Evolutionary conservation across 2,797 vertebrate species (phyloP).

Genomic region (Sebastes baramenuke): DNA sequence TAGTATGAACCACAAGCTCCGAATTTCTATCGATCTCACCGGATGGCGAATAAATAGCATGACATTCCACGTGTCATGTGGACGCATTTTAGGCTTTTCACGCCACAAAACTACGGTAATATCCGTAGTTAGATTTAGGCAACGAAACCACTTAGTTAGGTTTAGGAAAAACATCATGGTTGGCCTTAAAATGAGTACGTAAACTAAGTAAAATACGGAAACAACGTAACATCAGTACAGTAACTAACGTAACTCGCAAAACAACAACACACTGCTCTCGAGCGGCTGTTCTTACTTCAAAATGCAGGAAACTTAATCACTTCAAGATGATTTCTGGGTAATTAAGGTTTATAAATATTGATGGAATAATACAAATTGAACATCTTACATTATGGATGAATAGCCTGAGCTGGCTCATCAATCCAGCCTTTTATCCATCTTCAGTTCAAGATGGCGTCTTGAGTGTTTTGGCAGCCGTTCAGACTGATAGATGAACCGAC

Average conservation of each 20-base stretch:
- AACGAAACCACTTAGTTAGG: too few relatives aligned
- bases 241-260: too few relatives aligned
- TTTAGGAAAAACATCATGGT: too few relatives aligned
- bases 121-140: too few relatives aligned
- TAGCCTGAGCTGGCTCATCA: neutral
- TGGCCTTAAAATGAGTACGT: accelerated
- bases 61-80: too few relatives aligned
- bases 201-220: too few relatives aligned
- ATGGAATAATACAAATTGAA: neutral
- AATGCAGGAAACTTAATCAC: neutral
- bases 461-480: constrained; percentile 48
- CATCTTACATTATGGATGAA: neutral
- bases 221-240: too few relatives aligned
- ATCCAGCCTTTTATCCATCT: constrained; percentile 7
- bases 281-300: neutral
- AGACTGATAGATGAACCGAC: constrained; percentile 37
- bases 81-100: too few relatives aligned
- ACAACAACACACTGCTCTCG: too few relatives aligned
- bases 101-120: too few relatives aligned
- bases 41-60: too few relatives aligned
- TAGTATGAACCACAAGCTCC: neutral
- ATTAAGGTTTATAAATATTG: neutral
- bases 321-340: neutral
- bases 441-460: constrained; percentile 26
- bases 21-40: neutral